Conservation (phyloP, 2,113 vertebrate species). For the Ahaetulla prasina region DNA sequence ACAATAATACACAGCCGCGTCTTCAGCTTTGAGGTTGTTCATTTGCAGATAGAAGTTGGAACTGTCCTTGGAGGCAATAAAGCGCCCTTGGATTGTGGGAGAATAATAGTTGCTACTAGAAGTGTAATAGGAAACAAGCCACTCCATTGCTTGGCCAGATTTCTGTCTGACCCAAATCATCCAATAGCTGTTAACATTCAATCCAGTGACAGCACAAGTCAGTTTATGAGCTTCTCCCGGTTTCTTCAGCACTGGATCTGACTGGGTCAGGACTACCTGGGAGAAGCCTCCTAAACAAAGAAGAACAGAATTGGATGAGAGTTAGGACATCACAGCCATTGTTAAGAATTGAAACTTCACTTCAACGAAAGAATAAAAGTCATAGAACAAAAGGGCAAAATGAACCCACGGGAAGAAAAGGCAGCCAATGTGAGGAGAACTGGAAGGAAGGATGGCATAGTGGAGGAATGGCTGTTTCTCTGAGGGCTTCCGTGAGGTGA, state of each 20-base stretch:
- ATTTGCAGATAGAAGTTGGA: not conserved
- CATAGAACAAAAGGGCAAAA: not conserved
- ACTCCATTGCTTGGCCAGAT: not conserved
- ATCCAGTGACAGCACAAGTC: conserved; percentile 29
- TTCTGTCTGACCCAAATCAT: not conserved
- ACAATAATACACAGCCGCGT: not conserved
- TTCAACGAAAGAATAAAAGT: not conserved
- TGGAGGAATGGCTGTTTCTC: not conserved
- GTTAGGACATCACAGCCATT: not conserved
- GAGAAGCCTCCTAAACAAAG: not conserved
- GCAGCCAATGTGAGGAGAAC: not conserved
- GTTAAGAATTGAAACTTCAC: not conserved
- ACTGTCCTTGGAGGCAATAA: not conserved
- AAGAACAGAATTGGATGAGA: not conserved
- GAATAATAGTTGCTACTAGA: not conserved
- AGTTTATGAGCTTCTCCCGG: not conserved
- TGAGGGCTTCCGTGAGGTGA: not conserved
- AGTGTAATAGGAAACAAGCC: not conserved
- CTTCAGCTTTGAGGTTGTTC: not conserved
- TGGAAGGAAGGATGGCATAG: not conserved
- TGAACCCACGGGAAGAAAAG: not conserved
- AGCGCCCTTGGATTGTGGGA: not conserved
- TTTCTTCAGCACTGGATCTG: not conserved
- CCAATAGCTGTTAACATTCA: not conserved
- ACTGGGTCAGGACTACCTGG: not conserved